Conservation (phyloP, 1,140 invertebrate species). For the Caenorhabditis tropicalis region DNA sequence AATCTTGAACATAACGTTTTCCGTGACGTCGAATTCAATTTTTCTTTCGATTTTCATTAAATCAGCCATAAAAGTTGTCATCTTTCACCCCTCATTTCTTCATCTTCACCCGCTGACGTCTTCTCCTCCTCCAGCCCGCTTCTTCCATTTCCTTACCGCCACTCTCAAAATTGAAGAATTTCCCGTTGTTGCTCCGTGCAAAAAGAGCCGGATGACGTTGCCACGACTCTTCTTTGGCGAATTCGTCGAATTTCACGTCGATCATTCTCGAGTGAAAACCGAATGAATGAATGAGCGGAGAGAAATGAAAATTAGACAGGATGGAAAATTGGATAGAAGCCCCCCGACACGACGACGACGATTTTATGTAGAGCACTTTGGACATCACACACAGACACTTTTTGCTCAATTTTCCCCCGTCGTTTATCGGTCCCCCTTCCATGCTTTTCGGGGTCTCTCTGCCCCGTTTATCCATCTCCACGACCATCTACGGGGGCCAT, state of each 20-base stretch:
- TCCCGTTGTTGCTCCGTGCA: background rate
- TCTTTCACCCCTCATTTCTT: background rate
- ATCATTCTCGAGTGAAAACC: background rate
- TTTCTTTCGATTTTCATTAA: background rate
- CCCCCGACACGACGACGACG: no score
- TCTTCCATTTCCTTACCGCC: no score
- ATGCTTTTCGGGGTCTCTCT: background rate
- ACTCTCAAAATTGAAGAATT: background rate
- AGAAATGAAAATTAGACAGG: constrained; percentile 3
- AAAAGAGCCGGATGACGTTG: background rate
- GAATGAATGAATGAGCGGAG: background rate
- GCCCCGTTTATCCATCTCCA: no score
- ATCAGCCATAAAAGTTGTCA: constrained; percentile 41
- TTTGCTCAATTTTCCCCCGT: background rate
- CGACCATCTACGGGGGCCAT: no score
- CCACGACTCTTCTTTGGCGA: background rate
- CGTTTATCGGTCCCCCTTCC: background rate
- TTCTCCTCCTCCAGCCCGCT: background rate
- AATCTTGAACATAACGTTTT: background rate
- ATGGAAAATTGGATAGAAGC: no score
- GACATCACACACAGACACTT: background rate
- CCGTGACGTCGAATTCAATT: background rate
- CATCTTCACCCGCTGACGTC: background rate
- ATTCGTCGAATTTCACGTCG: background rate
- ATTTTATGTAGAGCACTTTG: constrained; percentile 42